Evolutionary conservation across 2,888 invertebrate species (phyloP), one percentile per base, ranked within the genome.

Genomic region (Caenorhabditis wallacei): DNA sequence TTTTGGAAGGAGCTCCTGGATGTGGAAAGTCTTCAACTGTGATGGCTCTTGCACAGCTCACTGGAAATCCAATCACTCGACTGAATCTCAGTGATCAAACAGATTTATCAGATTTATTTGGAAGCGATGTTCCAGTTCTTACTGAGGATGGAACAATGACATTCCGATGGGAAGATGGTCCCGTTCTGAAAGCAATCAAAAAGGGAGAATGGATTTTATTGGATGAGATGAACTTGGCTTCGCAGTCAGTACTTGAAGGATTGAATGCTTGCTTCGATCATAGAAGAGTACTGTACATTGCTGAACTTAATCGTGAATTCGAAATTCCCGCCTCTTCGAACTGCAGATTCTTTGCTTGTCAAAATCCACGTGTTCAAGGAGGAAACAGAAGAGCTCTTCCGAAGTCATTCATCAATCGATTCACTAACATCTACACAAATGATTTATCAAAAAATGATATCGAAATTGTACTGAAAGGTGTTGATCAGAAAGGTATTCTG

Each of bases 21-120:
- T 98, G 98, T 22, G 99, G 99, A 2, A 99, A 99, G 93, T 98
- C 98, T 0, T 97, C 97, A 88, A 94, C 98, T 72, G 96, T 99
- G 1, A 95, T 95, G 70, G 97, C 97, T 30, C 93, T 99, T 51
- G 97, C 98, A 0, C 95, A 94, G 91, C 94, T 95, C 10, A 95
- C 96, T 1, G 96, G 96, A 1, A 95, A 96, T 92, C 94, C 94
- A 90, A 94, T 98, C 40, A 95, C 97, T 74, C 94, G 99, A 57
- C 96, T 99, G 80, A 99, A 99, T 94, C 94, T 99, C 61, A 98
- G 98, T 64, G 99, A 99, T 92, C 99, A 99, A 93, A 99, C 99
- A 46, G 99, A 99, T 93, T 95, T 99, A 69, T 96, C 96, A 13
- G 99, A 99, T 93, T 94, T 99, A 54, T 99, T 99, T 93, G 99